These are phyloP conservation scores for Channa argus DNA, from an alignment of 2,113 vertebrate genomes.

Conservation along the genomic window DNA sequence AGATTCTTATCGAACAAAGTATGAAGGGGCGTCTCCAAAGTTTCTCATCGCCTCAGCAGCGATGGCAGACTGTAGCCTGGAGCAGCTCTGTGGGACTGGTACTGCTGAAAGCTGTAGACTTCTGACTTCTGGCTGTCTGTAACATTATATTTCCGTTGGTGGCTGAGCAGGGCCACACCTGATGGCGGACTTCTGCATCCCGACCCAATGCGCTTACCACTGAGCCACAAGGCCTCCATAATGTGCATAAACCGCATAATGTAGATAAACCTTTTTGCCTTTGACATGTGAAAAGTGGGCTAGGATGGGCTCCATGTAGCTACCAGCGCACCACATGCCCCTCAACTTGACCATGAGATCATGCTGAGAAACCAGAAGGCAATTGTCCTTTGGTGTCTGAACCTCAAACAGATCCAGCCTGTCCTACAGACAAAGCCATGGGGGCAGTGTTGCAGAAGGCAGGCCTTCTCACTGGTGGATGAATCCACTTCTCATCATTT, in stretches of 20 bases:
- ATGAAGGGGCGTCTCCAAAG: constrained; percentile 20
- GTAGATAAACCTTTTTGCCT: constrained; percentile 17
- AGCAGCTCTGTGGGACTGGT: too few relatives aligned
- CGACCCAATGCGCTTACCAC: too few relatives aligned
- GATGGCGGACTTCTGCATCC: too few relatives aligned
- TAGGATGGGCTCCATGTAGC: constrained; percentile 8
- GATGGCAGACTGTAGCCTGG: too few relatives aligned
- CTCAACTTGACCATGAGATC: constrained; percentile 13
- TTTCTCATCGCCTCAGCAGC: constrained; percentile 14
- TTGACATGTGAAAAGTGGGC: constrained; percentile 6
- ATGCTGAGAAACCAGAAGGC: constrained; percentile 3
- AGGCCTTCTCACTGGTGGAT: constrained; percentile 33
- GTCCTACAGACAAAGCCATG: constrained; percentile 45
- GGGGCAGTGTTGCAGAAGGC: constrained; percentile 11
- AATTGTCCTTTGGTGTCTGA: neutral
- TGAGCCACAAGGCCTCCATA: neutral
- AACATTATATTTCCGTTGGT: too few relatives aligned
- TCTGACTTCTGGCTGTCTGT: too few relatives aligned
- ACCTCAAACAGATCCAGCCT: constrained; percentile 17
- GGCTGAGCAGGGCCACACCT: too few relatives aligned
- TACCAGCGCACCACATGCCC: neutral
- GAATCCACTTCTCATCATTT: constrained; percentile 47
- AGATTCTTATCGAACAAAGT: constrained; percentile 53
- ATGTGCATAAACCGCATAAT: neutral
- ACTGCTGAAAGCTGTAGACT: too few relatives aligned